Base-by-base conservation (phyloP, 2,797 vertebrate genomes). In the Columba guinea region DNA sequence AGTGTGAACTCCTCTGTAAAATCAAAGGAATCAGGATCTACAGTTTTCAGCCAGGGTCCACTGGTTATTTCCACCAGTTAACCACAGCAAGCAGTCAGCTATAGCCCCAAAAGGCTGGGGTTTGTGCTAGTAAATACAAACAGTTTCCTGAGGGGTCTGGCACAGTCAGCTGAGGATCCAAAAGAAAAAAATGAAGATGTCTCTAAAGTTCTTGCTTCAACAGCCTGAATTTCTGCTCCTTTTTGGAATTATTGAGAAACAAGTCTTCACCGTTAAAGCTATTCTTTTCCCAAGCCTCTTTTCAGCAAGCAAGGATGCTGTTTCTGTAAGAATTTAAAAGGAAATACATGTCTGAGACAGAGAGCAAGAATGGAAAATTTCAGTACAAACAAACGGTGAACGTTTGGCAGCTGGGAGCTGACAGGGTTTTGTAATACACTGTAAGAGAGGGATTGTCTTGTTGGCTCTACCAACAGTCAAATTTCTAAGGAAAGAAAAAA, bases 321-420 rank as follows among this genome's bases (percentile, higher is more conserved):
- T 94, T 95, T 95, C 93, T 95, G 86, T 93, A 89, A 83, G 78
- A 87, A 89, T 77, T 90, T 77, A 70, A 97, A 96, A 95, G 95
- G 93, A 96, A 96, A 83, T 96, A 84, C 60, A 93, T 87, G 94
- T 95, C 95, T 97, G 92, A 96, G 86, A 93, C 2, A 0, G 75
- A 87, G 83, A 87, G 92, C 69, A 93, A 91, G 92, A 92, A 89
- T 71, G 94, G 95, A 97, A 97, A 92, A 71, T 78, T 96, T 94
- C 80, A 91, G 80, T 89, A 78, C 85, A 93, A 96, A 91, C 90
- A 88, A 96, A 89, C 2, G 44, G 94, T 96, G 89, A 94, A 88
- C 63, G 56, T 94, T 96, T 96, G 93, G 94, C 91, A 94, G 90
- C 60, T 11, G 8, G 73, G 67, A 91, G 51, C 82, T 64, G 78